Conservation (phyloP, 2,113 vertebrate genomes). For the Lynx canadensis region DNA sequence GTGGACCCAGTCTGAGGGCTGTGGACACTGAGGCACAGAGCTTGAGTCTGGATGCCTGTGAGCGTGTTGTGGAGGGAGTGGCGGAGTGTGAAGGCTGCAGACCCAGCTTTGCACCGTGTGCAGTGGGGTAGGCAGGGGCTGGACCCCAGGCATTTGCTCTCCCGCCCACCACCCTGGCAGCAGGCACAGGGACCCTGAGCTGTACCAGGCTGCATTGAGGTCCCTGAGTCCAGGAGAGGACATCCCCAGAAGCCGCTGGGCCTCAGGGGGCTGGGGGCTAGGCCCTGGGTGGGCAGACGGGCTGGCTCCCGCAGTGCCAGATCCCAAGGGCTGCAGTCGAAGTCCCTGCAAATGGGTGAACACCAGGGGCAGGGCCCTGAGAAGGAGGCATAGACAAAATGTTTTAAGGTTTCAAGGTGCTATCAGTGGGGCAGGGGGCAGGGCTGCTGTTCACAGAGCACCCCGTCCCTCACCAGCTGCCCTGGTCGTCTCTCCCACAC, state of each 20-base stretch:
- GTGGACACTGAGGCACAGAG: background rate
- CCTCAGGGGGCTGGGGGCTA: background rate
- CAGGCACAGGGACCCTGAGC: background rate
- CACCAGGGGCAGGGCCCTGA: background rate
- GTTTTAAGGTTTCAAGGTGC: constrained; percentile 71
- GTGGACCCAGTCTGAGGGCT: background rate
- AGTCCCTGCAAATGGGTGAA: background rate
- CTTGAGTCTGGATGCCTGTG: background rate
- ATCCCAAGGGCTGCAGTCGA: background rate
- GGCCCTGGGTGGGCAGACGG: background rate
- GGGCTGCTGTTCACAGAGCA: background rate
- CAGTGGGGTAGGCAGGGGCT: constrained; percentile 58
- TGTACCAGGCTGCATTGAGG: background rate
- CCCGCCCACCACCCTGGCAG: background rate
- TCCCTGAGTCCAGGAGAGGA: background rate
- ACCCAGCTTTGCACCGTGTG: background rate
- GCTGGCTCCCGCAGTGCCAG: background rate
- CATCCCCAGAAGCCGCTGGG: background rate
- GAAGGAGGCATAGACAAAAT: background rate
- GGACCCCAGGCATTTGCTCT: constrained; percentile 62
- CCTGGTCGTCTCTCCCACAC: background rate
- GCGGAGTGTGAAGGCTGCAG: background rate
- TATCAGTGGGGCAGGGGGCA: constrained; percentile 49
- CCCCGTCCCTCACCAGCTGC: constrained; percentile 16
- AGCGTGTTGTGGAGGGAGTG: background rate